Base-by-base conservation (phyloP, 2,888 invertebrate genomes). In the Galeopsomyia nigrocyanea region DNA sequence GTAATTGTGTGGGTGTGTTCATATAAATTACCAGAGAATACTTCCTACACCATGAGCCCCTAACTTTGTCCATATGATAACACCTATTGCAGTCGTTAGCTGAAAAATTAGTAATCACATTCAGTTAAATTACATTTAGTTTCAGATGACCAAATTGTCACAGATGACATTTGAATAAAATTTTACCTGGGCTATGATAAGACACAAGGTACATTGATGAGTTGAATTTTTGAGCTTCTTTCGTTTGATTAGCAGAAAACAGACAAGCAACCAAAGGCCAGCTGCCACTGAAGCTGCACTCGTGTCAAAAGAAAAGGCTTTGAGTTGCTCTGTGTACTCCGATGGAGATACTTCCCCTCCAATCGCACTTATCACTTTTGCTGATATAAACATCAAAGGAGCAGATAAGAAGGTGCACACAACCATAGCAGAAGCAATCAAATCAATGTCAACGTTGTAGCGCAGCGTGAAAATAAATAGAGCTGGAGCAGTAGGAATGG, bases 401-500 rank as follows among this genome's bases (percentile, higher is more conserved):
- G 96, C 98, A 16, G 97, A 97, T 22, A 98, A 88, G 82, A 98
- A 96, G 0, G 98, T 98, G 80, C 97, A 96, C 1, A 95, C 93
- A 5, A 98, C 97, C 95, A 98, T 95, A 39, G 96, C 94, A 67
- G 94, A 95, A 0, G 97, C 97, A 86, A 97, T 92, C 94, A 97
- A 88, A 87, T 97, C 96, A 71, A 94, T 91, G 84, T 95, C 96
- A 66, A 96, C 87, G 77, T 92, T 91, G 84, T 97, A 97, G 77
- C 95, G 92, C 55, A 94, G 91, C 0, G 98, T 95, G 87, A 97
- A 96, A 3, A 98, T 96, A 85, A 98, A 97, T 0, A 97, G 95
- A n/a, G 96, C 96, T 0, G 98, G 98, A 0, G 98, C 98, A 0
- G 97, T 93, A 0, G 98, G 98, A 86, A 98, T 95, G 0, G 97